These are phyloP conservation scores for Parnassius smintheus DNA, from an alignment of 2,888 invertebrate genomes.

Conservation along the genomic window DNA sequence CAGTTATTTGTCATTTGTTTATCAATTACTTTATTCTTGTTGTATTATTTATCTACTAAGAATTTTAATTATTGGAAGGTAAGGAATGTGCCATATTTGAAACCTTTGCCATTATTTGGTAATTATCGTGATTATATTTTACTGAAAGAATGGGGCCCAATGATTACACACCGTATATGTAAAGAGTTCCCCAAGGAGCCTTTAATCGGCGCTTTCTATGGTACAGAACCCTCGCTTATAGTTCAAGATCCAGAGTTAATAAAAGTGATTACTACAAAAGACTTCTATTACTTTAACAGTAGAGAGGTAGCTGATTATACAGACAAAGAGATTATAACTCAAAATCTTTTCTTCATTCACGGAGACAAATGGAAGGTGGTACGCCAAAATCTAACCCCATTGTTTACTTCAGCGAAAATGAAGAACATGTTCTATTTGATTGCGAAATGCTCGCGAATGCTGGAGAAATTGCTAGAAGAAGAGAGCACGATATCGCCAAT, in stretches of 20 bases:
- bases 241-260: slow-evolving; percentile 54
- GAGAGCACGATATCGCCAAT: too few relatives aligned
- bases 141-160: slow-evolving; percentile 39
- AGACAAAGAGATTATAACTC: too few relatives aligned
- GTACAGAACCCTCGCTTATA: slow-evolving; percentile 57
- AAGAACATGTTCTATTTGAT: too few relatives aligned
- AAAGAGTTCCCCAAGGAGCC: slow-evolving; percentile 47
- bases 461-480: too few relatives aligned
- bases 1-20: background rate
- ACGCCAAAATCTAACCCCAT: too few relatives aligned
- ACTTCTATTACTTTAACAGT: slow-evolving; percentile 59
- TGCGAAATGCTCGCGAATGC: too few relatives aligned
- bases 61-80: slow-evolving; percentile 54
- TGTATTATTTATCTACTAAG: slow-evolving; percentile 36
- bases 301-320: slow-evolving; percentile 34
- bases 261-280: slow-evolving; percentile 53
- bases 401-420: too few relatives aligned
- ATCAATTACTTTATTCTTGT: background rate
- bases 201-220: slow-evolving; percentile 55
- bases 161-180: slow-evolving; percentile 45
- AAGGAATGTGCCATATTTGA: slow-evolving; percentile 43
- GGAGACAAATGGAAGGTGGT: too few relatives aligned
- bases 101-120: slow-evolving; percentile 51
- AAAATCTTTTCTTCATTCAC: too few relatives aligned
- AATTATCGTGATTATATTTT: slow-evolving; percentile 51